These are phyloP conservation scores for Melanchra persicariae DNA, from an alignment of 2,888 invertebrate species.

Conservation along the genomic window DNA sequence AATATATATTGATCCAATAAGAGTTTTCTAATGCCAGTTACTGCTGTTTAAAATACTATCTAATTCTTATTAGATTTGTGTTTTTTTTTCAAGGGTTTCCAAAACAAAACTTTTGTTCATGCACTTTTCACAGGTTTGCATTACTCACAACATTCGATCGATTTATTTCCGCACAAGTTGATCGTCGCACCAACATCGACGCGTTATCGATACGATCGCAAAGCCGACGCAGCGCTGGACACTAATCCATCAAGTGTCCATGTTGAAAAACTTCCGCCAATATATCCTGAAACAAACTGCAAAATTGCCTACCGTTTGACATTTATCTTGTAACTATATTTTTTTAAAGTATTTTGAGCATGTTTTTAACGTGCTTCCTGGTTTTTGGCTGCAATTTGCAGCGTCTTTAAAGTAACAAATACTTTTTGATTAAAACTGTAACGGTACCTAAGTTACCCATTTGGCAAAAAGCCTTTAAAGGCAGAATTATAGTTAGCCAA, in stretches of 20 bases:
- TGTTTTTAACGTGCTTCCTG: constrained; percentile 26
- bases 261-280: constrained; percentile 39
- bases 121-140: background rate
- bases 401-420: background rate
- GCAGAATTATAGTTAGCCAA: background rate
- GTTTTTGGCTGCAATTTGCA: constrained; percentile 23
- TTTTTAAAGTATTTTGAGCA: no score
- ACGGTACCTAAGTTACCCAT: background rate
- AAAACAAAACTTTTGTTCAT: background rate
- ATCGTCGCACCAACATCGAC: constrained; percentile 33
- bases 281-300: constrained; percentile 39
- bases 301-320: constrained; percentile 49
- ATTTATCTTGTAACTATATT: constrained; percentile 52
- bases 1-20: no score
- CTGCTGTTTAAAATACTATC: background rate
- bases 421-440: background rate
- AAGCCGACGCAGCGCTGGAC: constrained; percentile 31
- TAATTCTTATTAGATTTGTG: background rate
- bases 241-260: constrained; percentile 58
- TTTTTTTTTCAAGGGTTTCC: background rate
- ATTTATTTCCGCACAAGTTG: constrained; percentile 36
- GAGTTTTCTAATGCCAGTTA: background rate
- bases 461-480: background rate
- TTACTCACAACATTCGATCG: background rate
- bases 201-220: constrained; percentile 46